Percentiles rank a stretch among this genome's conserved stretches.
phyloP scores from a whole-genome alignment of 92 coral and sea anemone genomes.

The Montipora capitata region DNA sequence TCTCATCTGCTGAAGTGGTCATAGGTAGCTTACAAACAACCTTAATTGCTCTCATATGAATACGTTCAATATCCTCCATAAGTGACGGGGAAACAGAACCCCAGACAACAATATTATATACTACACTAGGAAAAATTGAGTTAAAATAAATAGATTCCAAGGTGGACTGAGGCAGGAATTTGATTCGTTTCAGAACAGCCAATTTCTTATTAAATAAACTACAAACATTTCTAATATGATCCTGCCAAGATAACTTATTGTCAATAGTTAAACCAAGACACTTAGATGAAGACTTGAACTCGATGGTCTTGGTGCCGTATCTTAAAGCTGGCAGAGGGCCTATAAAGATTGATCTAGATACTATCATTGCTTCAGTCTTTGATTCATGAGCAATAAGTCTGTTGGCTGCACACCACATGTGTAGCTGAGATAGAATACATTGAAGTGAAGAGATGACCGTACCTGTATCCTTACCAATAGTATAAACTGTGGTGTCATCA shows the following conservation, averaged over 20 bases:
- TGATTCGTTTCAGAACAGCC: conserved; percentile 39
- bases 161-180: conserved; percentile 43
- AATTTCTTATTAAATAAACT: conserved; percentile 49
- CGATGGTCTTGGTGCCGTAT: conserved; percentile 42
- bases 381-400: conserved; percentile 43
- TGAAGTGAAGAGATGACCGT: background rate
- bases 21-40: conserved; percentile 19
- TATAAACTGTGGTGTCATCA: too few species aligned
- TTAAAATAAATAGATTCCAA: conserved; percentile 57
- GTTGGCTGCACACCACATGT: conserved; percentile 42
- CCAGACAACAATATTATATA: conserved; percentile 20
- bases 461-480: background rate
- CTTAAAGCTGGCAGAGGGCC: conserved; percentile 56
- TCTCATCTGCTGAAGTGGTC: conserved; percentile 21
- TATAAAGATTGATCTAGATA: conserved; percentile 39
- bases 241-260: conserved; percentile 59
- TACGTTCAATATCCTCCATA: conserved; percentile 12
- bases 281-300: conserved; percentile 36
- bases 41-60: conserved; percentile 21
- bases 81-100: conserved; percentile 17
- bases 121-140: conserved; percentile 54
- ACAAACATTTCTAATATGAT: conserved; percentile 49
- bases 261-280: conserved; percentile 64
- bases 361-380: conserved; percentile 51
- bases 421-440: conserved; percentile 30